These are phyloP conservation scores for Bombus confusus DNA, from an alignment of 1,140 invertebrate species.

Conservation along the genomic window DNA sequence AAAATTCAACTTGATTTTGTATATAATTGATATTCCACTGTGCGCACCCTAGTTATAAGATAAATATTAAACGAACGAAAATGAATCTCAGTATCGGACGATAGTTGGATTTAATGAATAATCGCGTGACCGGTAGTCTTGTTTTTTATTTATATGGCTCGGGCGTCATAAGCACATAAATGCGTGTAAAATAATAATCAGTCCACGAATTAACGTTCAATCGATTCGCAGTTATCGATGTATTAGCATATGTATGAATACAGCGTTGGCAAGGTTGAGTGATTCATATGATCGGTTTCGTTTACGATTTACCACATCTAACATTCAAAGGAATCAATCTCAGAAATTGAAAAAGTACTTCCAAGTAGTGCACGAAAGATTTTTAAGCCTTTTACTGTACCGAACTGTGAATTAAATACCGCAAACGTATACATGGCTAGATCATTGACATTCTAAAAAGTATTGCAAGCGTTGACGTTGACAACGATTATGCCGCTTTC, in stretches of 20 bases:
- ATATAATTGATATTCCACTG: neutral
- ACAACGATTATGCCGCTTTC: neutral
- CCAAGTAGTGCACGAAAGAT: neutral
- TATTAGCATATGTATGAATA: neutral
- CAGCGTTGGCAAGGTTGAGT: slow-evolving; percentile 25
- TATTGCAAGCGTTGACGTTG: neutral
- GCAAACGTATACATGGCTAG: neutral
- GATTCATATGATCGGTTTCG: slow-evolving; percentile 8
- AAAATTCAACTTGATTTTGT: neutral
- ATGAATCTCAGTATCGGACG: no score
- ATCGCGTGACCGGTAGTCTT: neutral
- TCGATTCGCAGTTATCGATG: slow-evolving; percentile 5
- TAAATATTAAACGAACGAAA: neutral
- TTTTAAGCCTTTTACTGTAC: neutral
- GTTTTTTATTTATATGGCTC: neutral
- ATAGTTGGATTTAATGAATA: neutral
- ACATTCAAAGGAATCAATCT: neutral
- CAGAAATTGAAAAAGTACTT: neutral
- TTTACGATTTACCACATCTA: no score
- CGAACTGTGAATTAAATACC: neutral
- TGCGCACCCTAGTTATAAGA: neutral
- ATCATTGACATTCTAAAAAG: no score
- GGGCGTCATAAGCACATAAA: neutral
- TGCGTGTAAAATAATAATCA: slow-evolving; percentile 4
- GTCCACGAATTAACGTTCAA: neutral